Evolutionary conservation across 2,888 invertebrate species (phyloP).

Genomic region (Stenurella melanura): DNA sequence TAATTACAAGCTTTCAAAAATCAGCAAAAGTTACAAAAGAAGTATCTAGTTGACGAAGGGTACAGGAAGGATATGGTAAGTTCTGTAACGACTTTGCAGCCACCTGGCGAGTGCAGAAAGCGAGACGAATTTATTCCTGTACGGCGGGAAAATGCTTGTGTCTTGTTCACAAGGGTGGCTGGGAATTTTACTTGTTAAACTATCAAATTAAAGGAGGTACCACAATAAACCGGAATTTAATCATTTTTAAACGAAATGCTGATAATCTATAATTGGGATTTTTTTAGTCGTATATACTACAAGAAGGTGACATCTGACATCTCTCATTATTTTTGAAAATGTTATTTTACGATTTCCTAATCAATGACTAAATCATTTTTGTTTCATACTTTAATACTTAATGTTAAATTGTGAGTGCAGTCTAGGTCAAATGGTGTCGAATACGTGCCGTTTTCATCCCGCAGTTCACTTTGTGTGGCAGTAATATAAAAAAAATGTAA

Average conservation of each 20-base stretch:
- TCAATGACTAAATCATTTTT: too few relatives aligned
- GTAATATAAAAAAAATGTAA: too few relatives aligned
- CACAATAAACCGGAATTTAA: conserved; percentile 30
- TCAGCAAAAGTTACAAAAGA: conserved; percentile 22
- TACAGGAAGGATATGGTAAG: conserved; percentile 54
- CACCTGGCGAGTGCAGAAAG: conserved; percentile 69
- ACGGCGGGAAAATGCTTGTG: conserved; percentile 64
- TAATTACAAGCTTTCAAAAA: not conserved
- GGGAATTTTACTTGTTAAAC: conserved; percentile 47
- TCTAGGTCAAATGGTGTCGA: too few relatives aligned
- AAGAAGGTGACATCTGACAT: too few relatives aligned
- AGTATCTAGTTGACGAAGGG: conserved; percentile 41
- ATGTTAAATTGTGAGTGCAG: too few relatives aligned
- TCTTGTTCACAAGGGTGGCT: conserved; percentile 63
- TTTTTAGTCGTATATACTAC: too few relatives aligned
- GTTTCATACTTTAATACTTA: too few relatives aligned
- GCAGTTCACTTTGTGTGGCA: too few relatives aligned
- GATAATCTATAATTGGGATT: not conserved
- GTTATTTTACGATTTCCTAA: too few relatives aligned
- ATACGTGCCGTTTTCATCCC: too few relatives aligned
- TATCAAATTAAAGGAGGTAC: conserved; percentile 36
- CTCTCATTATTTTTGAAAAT: too few relatives aligned
- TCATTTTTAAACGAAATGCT: conserved; percentile 12
- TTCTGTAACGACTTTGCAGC: conserved; percentile 62
- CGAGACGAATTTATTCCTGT: conserved; percentile 70